A percentile compares a stretch with the other conserved stretches of the same genome.
Evolutionary conservation across 1,140 invertebrate species (phyloP).

Genomic region (Meloidogyne chitwoodi): DNA sequence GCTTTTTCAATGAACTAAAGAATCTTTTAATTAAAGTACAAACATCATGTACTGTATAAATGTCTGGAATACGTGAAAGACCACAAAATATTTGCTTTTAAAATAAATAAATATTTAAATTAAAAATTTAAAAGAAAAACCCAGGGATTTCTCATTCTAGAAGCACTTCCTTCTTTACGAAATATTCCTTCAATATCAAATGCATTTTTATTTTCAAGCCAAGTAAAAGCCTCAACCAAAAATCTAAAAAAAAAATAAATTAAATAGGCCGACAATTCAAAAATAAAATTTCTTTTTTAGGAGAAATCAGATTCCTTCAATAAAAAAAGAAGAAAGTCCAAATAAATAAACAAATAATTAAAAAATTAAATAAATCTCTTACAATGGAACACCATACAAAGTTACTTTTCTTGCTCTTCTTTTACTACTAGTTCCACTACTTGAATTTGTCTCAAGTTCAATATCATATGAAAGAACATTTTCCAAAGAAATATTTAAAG

Average conservation of each 20-base stretch:
- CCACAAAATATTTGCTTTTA: constrained; percentile 23
- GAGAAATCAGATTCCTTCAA: too few species aligned
- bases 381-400: constrained; percentile 24
- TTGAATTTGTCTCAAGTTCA: background rate
- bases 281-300: too few species aligned
- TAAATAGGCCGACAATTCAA: too few species aligned
- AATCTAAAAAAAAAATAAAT: constrained; percentile 16
- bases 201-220: constrained; percentile 19
- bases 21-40: constrained; percentile 36
- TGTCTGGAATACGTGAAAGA: constrained; percentile 15
- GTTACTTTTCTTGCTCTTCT: constrained; percentile 1
- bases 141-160: constrained; percentile 23
- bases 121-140: background rate
- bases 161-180: constrained; percentile 29
- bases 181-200: constrained; percentile 30
- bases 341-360: too few species aligned
- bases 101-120: background rate
- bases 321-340: background rate
- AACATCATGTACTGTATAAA: constrained; percentile 26
- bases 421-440: background rate
- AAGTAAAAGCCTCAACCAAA: constrained; percentile 26
- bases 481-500: background rate
- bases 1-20: constrained; percentile 25
- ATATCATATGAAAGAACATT: constrained; percentile 2
- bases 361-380: too few species aligned